These are phyloP conservation scores for Pseudoips prasinana DNA, from an alignment of 2,888 invertebrate species.

Conservation along the genomic window DNA sequence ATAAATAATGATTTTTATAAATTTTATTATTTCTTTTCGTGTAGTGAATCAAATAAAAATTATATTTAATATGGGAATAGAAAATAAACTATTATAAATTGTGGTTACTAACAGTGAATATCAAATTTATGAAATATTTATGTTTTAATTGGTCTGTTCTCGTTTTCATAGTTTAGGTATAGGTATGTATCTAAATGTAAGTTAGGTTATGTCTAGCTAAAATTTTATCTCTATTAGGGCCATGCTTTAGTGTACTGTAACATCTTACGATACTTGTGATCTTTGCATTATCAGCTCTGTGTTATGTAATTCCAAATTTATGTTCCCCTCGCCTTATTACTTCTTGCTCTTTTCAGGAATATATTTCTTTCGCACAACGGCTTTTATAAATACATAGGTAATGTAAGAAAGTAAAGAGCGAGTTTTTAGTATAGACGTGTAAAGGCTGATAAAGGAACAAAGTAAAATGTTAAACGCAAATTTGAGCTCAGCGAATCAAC, in stretches of 20 bases:
- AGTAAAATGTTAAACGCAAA: conserved; percentile 12
- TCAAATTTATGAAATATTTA: no score
- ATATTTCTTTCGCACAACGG: no score
- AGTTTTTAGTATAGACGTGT: conserved; percentile 18
- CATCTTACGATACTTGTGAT: conserved; percentile 53
- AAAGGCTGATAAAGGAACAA: conserved; percentile 37
- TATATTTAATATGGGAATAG: no score
- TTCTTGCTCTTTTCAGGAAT: conserved; percentile 14
- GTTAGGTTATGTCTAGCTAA: conserved; percentile 24
- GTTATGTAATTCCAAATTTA: conserved; percentile 14
- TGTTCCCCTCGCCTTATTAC: conserved; percentile 25
- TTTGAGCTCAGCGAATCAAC: conserved; percentile 1
- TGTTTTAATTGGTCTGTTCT: conserved; percentile 21
- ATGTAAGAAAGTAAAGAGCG: conserved; percentile 3
- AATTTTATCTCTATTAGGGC: conserved; percentile 36
- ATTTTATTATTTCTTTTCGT: no score
- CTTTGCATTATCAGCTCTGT: conserved; percentile 31
- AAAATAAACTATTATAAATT: no score
- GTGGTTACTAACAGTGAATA: no score
- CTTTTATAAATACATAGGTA: conserved; percentile 4
- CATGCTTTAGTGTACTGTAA: conserved; percentile 57
- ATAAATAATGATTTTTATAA: no score
- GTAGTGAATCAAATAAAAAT: no score
- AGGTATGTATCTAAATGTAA: not conserved
- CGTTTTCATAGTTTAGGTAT: conserved; percentile 5